phyloP scores from a whole-genome alignment of 2,888 invertebrate species.

The Dynastes tityus region DNA sequence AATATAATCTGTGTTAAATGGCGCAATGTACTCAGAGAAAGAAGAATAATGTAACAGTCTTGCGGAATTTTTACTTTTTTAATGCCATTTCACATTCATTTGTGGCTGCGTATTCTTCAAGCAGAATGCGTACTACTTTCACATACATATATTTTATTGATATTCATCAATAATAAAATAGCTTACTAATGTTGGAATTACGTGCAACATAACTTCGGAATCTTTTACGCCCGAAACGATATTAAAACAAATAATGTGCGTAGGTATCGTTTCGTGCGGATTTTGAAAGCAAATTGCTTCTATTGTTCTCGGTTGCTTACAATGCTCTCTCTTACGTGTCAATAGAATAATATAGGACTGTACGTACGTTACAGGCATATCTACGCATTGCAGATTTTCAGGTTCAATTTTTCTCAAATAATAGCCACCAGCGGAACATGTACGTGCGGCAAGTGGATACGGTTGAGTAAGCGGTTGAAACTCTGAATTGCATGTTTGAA shows the following conservation, averaged over 20 bases:
- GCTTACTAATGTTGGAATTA: no score
- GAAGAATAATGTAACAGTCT: no score
- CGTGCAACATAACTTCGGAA: no score
- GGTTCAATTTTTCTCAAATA: constrained; percentile 2
- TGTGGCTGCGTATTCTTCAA: no score
- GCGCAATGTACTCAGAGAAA: no score
- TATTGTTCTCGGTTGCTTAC: not conserved
- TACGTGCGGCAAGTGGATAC: not conserved
- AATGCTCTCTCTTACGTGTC: not conserved
- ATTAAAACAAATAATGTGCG: not conserved
- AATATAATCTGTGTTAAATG: no score
- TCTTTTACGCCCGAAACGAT: not conserved
- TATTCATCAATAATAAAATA: no score
- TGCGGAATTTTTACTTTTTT: no score
- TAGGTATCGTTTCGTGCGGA: not conserved
- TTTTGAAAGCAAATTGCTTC: not conserved
- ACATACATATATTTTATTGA: no score
- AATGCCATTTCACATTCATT: no score
- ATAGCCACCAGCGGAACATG: not conserved
- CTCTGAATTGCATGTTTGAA: not conserved
- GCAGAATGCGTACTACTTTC: no score
- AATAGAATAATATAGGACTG: not conserved
- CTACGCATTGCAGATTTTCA: constrained; percentile 5
- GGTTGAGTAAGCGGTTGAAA: not conserved
- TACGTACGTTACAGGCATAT: not conserved